These are phyloP conservation scores for Stigmatopora nigra DNA, from an alignment of 2,113 vertebrate species.

Conservation along the genomic window DNA sequence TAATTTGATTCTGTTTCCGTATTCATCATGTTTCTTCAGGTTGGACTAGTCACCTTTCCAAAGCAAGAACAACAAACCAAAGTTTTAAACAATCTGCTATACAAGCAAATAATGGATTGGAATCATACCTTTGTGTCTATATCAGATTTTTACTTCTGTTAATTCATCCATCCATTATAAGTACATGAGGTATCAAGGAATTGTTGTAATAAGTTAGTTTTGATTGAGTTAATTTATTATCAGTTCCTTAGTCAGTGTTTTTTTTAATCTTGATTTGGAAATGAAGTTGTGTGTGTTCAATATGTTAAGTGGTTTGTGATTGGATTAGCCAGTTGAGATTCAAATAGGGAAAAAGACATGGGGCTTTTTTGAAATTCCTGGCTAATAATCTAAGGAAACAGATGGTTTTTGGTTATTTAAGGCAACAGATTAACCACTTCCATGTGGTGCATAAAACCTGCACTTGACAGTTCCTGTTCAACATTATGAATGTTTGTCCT, in stretches of 20 bases:
- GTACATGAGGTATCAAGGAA: not conserved
- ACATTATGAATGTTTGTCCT: conserved; percentile 63
- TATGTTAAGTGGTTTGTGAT: conserved; percentile 42
- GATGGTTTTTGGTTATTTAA: conserved; percentile 72
- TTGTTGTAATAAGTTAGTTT: conserved; percentile 11
- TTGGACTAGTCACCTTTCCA: too few relatives aligned
- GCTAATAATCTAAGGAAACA: conserved; percentile 69
- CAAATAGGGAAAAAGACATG: conserved; percentile 45
- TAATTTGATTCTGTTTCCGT: too few relatives aligned
- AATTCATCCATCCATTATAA: too few relatives aligned
- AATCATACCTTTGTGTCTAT: too few relatives aligned
- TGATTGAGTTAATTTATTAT: conserved; percentile 20
- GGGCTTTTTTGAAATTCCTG: conserved; percentile 59
- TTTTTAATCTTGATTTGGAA: conserved; percentile 17
- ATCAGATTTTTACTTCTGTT: too few relatives aligned
- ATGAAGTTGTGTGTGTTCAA: conserved; percentile 25
- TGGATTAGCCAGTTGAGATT: conserved; percentile 55
- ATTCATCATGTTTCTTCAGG: too few relatives aligned
- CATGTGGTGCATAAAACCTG: conserved; percentile 52
- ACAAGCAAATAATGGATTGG: too few relatives aligned
- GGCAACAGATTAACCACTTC: conserved; percentile 65
- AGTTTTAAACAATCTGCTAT: too few relatives aligned
- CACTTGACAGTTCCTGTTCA: conserved; percentile 60
- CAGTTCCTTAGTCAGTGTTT: conserved; percentile 10
- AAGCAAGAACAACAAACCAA: too few relatives aligned